These are phyloP conservation scores for Junonia oenone DNA, from an alignment of 2,888 invertebrate genomes.

Conservation along the genomic window DNA sequence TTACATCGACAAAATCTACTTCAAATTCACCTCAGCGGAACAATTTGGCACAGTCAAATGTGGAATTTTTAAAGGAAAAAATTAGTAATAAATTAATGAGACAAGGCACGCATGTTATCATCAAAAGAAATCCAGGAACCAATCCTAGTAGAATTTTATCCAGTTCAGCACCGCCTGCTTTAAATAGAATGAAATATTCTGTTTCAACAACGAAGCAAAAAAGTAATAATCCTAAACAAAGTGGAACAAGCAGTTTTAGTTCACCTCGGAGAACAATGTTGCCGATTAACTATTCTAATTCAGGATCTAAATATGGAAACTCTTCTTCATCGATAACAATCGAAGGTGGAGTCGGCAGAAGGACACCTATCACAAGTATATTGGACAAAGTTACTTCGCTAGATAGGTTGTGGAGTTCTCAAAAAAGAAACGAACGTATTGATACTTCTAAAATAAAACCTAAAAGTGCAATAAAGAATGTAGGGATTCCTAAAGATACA, in stretches of 20 bases:
- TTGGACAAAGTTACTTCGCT: constrained; percentile 74
- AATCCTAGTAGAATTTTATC: constrained; percentile 52
- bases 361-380: constrained; percentile 72
- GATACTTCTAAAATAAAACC: constrained; percentile 53
- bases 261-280: constrained; percentile 65
- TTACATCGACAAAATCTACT: constrained; percentile 73
- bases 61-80: constrained; percentile 81
- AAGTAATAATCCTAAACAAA: constrained; percentile 41
- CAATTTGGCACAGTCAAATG: constrained; percentile 68
- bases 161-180: constrained; percentile 61
- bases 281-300: constrained; percentile 63
- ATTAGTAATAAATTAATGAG: constrained; percentile 79
- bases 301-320: constrained; percentile 47
- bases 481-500: constrained; percentile 32
- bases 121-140: constrained; percentile 37
- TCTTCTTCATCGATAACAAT: constrained; percentile 52
- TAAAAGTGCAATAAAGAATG: constrained; percentile 41
- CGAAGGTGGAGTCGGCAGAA: constrained; percentile 70
- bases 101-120: constrained; percentile 67
- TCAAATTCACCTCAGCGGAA: constrained; percentile 52
- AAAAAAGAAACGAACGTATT: constrained; percentile 68
- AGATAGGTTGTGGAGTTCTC: constrained; percentile 77
- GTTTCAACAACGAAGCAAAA: constrained; percentile 36
- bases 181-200: constrained; percentile 54
- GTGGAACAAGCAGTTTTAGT: constrained; percentile 67